Conservation (phyloP, 2,113 vertebrate genomes). For the Oryzias celebensis region DNA sequence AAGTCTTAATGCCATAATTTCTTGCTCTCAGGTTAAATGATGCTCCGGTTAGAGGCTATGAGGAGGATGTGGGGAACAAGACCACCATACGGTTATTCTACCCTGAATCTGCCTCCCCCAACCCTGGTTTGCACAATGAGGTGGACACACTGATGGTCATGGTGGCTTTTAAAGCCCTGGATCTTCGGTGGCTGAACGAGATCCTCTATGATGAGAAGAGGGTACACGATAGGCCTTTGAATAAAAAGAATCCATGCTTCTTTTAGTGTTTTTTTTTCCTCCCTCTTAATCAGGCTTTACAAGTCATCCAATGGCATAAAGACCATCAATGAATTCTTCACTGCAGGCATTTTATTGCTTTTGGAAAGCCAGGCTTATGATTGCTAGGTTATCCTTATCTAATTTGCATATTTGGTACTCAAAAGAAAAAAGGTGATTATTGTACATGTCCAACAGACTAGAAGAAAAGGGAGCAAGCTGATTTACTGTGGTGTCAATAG, state of each 20-base stretch:
- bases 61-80: conserved; percentile 91
- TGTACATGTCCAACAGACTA: too few relatives aligned
- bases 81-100: conserved; percentile 97
- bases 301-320: too few relatives aligned
- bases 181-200: conserved; percentile 92
- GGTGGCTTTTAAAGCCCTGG: conserved; percentile 91
- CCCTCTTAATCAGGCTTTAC: too few relatives aligned
- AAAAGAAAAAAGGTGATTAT: too few relatives aligned
- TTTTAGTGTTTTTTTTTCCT: too few relatives aligned
- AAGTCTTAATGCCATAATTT: neutral
- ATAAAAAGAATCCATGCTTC: too few relatives aligned
- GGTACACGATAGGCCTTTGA: conserved; percentile 63
- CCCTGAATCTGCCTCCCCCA: conserved; percentile 88
- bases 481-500: too few relatives aligned
- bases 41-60: conserved; percentile 87
- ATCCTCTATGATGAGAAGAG: conserved; percentile 92
- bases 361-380: conserved; percentile 49
- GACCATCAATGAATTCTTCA: conserved; percentile 57
- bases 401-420: conserved; percentile 60
- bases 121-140: conserved; percentile 84
- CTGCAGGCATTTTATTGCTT: conserved; percentile 31
- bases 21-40: conserved; percentile 85
- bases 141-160: conserved; percentile 87
- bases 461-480: too few relatives aligned
- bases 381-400: conserved; percentile 53